These are phyloP conservation scores for Tortricodes alternella DNA, from an alignment of 2,888 invertebrate species.

Conservation along the genomic window DNA sequence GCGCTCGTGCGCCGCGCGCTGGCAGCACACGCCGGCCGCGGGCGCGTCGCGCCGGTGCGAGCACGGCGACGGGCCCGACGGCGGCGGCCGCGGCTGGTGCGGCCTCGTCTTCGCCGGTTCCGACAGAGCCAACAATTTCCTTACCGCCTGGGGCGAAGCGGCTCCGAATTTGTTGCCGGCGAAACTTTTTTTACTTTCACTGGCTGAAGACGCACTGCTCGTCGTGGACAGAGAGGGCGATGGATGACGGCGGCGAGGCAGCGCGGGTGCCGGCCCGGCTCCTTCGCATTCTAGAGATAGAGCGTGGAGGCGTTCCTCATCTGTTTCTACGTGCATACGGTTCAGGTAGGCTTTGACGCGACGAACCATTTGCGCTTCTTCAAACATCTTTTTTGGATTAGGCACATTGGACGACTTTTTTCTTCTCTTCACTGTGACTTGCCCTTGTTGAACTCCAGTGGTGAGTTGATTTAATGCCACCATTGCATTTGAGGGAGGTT, in stretches of 20 bases:
- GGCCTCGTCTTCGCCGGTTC: conserved; percentile 94
- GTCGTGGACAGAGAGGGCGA: conserved; percentile 97
- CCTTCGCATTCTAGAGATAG: conserved; percentile 95
- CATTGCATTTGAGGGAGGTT: conserved; percentile 94
- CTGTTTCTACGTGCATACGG: conserved; percentile 94
- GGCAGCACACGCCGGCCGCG: conserved; percentile 67
- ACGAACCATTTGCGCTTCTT: conserved; percentile 99
- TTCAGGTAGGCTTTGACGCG: conserved; percentile 97
- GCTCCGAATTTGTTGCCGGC: conserved; percentile 90
- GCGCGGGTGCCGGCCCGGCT: conserved; percentile 83
- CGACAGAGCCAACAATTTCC: conserved; percentile 95
- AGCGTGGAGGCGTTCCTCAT: conserved; percentile 94
- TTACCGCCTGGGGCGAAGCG: conserved; percentile 97
- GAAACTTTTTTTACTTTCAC: conserved; percentile 86
- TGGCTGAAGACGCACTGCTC: conserved; percentile 94
- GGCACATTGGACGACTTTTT: conserved; percentile 95
- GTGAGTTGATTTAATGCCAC: conserved; percentile 94
- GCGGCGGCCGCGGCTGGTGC: conserved; percentile 89
- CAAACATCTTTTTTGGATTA: conserved; percentile 99
- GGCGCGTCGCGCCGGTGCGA: conserved; percentile 85
- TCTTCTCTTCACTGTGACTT: conserved; percentile 93
- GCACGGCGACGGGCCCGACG: conserved; percentile 86
- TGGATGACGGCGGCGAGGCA: conserved; percentile 91
- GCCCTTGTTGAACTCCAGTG: conserved; percentile 87
- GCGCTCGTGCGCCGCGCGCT: conserved; percentile 90